Base-by-base conservation (phyloP, 2,888 invertebrate genomes). In the Caenorhabditis becei region DNA sequence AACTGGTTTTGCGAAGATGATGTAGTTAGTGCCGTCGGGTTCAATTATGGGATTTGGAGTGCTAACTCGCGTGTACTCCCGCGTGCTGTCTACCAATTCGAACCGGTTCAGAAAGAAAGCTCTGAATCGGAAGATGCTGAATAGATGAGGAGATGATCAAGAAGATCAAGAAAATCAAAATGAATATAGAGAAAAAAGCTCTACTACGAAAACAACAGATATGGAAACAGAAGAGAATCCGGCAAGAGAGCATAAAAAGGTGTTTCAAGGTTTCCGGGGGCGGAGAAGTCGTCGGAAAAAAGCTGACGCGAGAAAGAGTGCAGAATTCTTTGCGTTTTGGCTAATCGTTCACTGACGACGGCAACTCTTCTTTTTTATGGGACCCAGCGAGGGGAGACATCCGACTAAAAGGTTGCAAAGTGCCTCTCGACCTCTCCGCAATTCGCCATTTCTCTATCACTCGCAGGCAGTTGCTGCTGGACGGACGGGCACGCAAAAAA, bases 331-430 rank as follows among this genome's bases (percentile, higher is more conserved):
- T 47, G 49, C 62, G 24, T 70, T 70, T 56, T 49, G 72, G 63
- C 72, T 72, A 72, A 72, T 72, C 72, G 72, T 72, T 72, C 72
- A 32, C 37, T 54, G 54, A 56, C 24, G 41, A 11, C 37, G 51
- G 51, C 58, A 58, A n/a, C 49, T 54, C 56, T 62, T 61, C 61
- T 53, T 61, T 62, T 63, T 63, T 41, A 35, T 47, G 32, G 28
- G 62, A 44, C 14, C 10, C 51, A 18, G 14, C 44, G 26, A 54
- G 37, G 47, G 20, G 49, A 49, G 63, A 63, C 72, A 72, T 63
- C 72, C 56, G 56, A 63, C 62, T 72, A 72, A 71, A 72, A 72
- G 72, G 72, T 63, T 72, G 72, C 72, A 72, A 72, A 72, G 72
- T 72, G 72, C 62, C 72, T 63, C 54, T 71, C 61, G 44, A 44